Conservation (phyloP, 2,113 vertebrate genomes). For the Bothrops jararaca region DNA sequence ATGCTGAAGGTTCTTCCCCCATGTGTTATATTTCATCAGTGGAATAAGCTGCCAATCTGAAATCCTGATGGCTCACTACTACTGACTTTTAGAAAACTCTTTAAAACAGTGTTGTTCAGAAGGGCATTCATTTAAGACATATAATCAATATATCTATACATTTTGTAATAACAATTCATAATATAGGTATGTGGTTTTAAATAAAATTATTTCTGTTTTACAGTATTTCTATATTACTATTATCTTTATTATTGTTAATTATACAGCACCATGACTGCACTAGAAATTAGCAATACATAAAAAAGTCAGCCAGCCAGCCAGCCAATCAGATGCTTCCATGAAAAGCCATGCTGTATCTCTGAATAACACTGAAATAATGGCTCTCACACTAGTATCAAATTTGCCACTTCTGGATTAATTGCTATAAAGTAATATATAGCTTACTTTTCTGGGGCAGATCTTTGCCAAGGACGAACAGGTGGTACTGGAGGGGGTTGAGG, state of each 20-base stretch:
- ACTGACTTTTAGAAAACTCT: not conserved
- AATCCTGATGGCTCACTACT: not conserved
- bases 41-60: no score
- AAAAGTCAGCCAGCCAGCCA: not conserved
- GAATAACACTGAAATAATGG: not conserved
- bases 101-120: not conserved
- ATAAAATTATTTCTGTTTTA: not conserved
- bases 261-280: not conserved
- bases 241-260: not conserved
- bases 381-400: not conserved
- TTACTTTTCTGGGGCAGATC: conserved; percentile 82
- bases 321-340: not conserved
- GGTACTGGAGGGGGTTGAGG: conserved; percentile 80
- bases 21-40: no score
- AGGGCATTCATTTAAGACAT: not conserved
- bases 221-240: not conserved
- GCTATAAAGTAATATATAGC: conserved; percentile 7
- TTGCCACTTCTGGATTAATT: not conserved
- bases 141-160: not conserved
- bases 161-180: not conserved
- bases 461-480: conserved; percentile 80
- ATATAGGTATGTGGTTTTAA: not conserved
- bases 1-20: no score
- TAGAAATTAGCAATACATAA: not conserved
- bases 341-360: not conserved